phyloP scores from a whole-genome alignment of 2,113 vertebrate genomes.

The Brevimyrus niger region DNA sequence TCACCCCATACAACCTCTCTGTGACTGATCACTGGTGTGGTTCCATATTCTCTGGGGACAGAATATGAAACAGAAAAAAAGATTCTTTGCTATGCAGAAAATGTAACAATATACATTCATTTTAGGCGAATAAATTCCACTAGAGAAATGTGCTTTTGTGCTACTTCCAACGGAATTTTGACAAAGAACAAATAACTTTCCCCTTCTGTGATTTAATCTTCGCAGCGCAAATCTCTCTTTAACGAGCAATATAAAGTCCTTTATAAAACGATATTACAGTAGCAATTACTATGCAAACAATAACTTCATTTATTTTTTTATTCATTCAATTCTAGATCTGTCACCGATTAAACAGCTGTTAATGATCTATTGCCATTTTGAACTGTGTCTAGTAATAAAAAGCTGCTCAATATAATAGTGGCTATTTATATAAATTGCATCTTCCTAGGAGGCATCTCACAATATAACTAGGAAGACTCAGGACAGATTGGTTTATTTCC shows the following conservation, averaged over 20 bases:
- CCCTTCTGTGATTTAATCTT: not conserved
- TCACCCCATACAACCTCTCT: constrained; percentile 36
- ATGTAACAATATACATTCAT: constrained; percentile 24
- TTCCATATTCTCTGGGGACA: constrained; percentile 15
- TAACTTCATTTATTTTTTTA: not conserved
- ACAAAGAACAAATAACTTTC: not conserved
- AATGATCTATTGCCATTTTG: not conserved
- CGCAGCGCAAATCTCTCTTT: not conserved
- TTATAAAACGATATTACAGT: not conserved
- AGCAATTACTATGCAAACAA: not conserved
- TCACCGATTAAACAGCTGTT: not conserved
- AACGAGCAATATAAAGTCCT: not conserved
- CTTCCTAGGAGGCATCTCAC: not conserved
- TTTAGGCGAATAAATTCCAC: constrained; percentile 9
- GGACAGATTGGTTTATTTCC: not conserved
- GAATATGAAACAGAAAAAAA: constrained; percentile 23
- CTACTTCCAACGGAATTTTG: not conserved
- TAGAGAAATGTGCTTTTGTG: constrained; percentile 8
- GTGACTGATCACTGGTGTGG: constrained; percentile 27
- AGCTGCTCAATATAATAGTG: not conserved
- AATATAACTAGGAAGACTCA: not conserved
- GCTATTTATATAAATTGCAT: not conserved
- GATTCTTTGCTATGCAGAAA: constrained; percentile 16
- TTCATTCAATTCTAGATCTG: not conserved
- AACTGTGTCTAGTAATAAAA: not conserved